These are phyloP conservation scores for Eristalis arbustorum DNA, from an alignment of 2,888 invertebrate genomes.

Conservation along the genomic window DNA sequence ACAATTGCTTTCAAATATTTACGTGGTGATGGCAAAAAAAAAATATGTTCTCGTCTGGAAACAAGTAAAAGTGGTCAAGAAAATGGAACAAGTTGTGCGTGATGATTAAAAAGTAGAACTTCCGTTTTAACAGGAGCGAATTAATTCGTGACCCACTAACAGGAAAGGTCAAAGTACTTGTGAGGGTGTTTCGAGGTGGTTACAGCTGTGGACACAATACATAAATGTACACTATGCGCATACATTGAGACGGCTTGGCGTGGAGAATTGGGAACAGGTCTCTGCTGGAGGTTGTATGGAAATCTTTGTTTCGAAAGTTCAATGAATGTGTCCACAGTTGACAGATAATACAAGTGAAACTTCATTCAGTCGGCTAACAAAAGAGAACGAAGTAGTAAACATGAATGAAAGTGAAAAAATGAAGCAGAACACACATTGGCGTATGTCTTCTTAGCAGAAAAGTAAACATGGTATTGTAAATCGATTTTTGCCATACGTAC, in stretches of 20 bases:
- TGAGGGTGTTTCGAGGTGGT: not conserved
- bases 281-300: not conserved
- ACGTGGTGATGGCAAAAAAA: not conserved
- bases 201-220: not conserved
- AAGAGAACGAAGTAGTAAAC: not conserved
- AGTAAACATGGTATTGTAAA: not conserved
- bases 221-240: not conserved
- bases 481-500: not conserved
- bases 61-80: conserved; percentile 21
- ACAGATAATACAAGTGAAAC: not conserved
- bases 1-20: not conserved
- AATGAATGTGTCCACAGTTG: not conserved
- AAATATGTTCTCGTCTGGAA: not conserved
- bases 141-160: conserved; percentile 4
- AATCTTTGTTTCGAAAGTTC: not conserved
- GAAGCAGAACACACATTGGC: not conserved
- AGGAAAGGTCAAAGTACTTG: conserved; percentile 6
- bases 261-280: not conserved
- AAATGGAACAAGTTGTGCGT: conserved; percentile 19
- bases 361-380: not conserved
- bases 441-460: not conserved
- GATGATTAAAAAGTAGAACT: conserved; percentile 4
- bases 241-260: not conserved
- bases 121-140: not conserved
- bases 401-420: not conserved